Conservation (phyloP, 2,888 invertebrate genomes). For the Drosophila algonquin region DNA sequence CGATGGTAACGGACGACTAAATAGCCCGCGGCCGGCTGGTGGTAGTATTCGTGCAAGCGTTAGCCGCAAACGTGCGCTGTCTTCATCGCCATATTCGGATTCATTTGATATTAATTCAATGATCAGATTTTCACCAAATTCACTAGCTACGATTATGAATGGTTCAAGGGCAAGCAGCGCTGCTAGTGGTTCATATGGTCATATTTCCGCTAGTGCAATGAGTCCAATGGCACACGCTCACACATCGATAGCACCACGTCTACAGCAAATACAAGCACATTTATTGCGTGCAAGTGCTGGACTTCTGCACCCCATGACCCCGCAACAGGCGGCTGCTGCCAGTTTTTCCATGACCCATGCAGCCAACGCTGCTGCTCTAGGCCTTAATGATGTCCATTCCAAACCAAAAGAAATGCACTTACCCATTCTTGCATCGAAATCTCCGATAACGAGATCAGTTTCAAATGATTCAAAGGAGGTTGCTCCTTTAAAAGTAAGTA, state of each 20-base stretch:
- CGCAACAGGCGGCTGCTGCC: constrained; percentile 77
- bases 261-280: constrained; percentile 92
- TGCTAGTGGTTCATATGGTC: constrained; percentile 97
- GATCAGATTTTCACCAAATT: constrained; percentile 97
- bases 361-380: constrained; percentile 37
- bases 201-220: constrained; percentile 96
- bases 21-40: constrained; percentile 87
- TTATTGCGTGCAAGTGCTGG: constrained; percentile 87
- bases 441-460: constrained; percentile 18
- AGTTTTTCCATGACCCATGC: constrained; percentile 81
- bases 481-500: constrained; percentile 40
- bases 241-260: constrained; percentile 86
- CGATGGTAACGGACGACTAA: constrained; percentile 89
- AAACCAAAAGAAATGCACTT: constrained; percentile 48
- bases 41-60: constrained; percentile 86
- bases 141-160: constrained; percentile 91
- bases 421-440: constrained; percentile 41
- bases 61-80: constrained; percentile 95
- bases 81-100: constrained; percentile 97
- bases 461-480: constrained; percentile 33
- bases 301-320: constrained; percentile 81
- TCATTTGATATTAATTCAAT: constrained; percentile 97
- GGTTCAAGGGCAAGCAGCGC: constrained; percentile 91
- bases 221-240: constrained; percentile 90
- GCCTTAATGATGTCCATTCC: constrained; percentile 41